Base-by-base conservation (phyloP, 2,888 invertebrate genomes). In the Hyalella azteca region DNA sequence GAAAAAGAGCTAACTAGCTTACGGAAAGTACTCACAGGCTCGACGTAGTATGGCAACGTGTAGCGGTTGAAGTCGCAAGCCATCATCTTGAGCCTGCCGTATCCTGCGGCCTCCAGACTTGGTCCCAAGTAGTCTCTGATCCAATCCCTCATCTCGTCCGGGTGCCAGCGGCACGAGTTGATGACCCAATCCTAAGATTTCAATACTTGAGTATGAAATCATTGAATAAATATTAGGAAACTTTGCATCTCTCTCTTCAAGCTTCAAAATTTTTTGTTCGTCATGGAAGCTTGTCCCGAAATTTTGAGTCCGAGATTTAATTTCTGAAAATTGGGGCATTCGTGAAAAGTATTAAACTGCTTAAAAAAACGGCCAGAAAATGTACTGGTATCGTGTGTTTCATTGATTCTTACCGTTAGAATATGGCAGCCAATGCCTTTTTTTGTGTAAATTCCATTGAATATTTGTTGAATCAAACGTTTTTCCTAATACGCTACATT, bases 161-260 rank as follows among this genome's bases (percentile, higher is more conserved):
- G 91, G 3, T 90, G 90, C 93, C 94, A 95, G 26, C 93, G 94
- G 88, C 95, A 89, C 11, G 92, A 91, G 88, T 94, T 94, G 66
- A 66, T 66, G 7, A 66, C 66, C 66, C 66, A 66, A 19, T 66
- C 66, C 66, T 66, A 19, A 36, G 9, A 26, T 45, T 45, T 45
- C 45, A 15, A 19, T 3, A 15, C 19, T 11, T 1, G 19, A 45
- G 11, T 3, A 2, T 15, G 19, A 45, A 45, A 2, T 2, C 3
- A 15, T 19, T 19, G 45, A 11, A 19, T 45, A 19, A 19, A 45
- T 15, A 15, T 45, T 45, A 45, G 3, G 19, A 45, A 15, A 15
- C 45, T 45, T 45, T 45, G 45, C 19, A 15, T 11, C 45, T 45
- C 1, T 19, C 3, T 1, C 45, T 45, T 45, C 11, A 11, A 1